Base-by-base conservation (phyloP, 1,140 invertebrate genomes). In the Diorhabda carinulata region DNA sequence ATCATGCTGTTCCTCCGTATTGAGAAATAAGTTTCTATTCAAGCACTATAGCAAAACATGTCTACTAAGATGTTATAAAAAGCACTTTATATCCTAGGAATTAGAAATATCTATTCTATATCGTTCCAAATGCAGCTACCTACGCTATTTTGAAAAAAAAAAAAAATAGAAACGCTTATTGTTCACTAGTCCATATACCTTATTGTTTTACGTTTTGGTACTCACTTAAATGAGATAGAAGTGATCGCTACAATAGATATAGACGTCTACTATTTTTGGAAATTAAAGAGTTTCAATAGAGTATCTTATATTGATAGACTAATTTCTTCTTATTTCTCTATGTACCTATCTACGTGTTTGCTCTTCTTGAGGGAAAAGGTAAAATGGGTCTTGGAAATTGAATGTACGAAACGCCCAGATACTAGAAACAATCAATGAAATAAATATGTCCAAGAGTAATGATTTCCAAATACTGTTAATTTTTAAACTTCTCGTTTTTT, bases 341-440 rank as follows among this genome's bases (percentile, higher is more conserved):
- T 79, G 78, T 79, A 79, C 78, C 73, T 74, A 72, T 73, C 70
- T 71, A 74, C 76, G 76, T 77, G 77, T 79, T 73, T 78, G 77
- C 77, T 76, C 77, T 68, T 69, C 25, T 25, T 25, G 25, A 57
- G 42, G 65, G 75, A 73, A 76, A 47, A 41, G 72, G 68, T 42
- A 10, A 60, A 44, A 9, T 57, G 6, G 56, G 59, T 57, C 57
- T 63, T 43, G 70, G 60, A 58, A 57, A 25, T 25, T 25, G 25
- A 25, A 25, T 25, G 25, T 25, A 25, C 25, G 25, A 25, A 25
- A 25, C 25, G 25, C 25, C 25, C 25, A 25, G 25, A 25, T 25
- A 25, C 25, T 25, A 25, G 25, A 25, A 25, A 25, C 25, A 25
- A 25, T 25, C 25, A 25, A 1, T 1, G 25, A 25, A 25, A 25